Evolutionary conservation across 1,140 invertebrate genomes (phyloP).

Genomic region (Heliconius hermathena): DNA sequence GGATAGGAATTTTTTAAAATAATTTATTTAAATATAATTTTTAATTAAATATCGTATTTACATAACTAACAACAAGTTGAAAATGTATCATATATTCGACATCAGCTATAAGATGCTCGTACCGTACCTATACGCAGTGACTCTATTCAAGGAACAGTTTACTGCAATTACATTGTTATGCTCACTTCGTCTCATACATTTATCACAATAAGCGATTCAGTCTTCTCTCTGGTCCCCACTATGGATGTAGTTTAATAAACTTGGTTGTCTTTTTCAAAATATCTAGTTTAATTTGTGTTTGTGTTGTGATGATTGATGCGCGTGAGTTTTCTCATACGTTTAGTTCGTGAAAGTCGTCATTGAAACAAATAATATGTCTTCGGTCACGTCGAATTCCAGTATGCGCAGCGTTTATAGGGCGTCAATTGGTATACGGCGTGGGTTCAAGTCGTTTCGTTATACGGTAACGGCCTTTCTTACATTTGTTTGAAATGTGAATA

Average conservation of each 20-base stretch:
- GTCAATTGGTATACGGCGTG: constrained; percentile 73
- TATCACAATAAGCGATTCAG: constrained; percentile 73
- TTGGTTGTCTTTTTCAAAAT: constrained; percentile 43
- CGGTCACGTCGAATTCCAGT: constrained; percentile 75
- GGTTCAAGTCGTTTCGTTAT: constrained; percentile 77
- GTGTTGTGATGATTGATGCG: constrained; percentile 60
- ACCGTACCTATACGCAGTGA: constrained; percentile 57
- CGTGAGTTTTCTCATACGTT: constrained; percentile 37
- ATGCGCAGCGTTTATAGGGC: constrained; percentile 75
- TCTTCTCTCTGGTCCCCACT: constrained; percentile 66
- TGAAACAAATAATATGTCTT: constrained; percentile 71
- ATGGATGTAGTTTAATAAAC: constrained; percentile 65
- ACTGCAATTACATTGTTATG: constrained; percentile 80
- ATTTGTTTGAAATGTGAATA: background rate
- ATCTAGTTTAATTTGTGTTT: constrained; percentile 45
- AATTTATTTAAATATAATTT: background rate
- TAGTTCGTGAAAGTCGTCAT: constrained; percentile 33
- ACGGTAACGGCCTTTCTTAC: constrained; percentile 55
- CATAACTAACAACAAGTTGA: background rate
- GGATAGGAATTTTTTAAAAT: background rate
- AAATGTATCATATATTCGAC: background rate
- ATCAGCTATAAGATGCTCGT: constrained; percentile 43
- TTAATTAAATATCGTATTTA: background rate
- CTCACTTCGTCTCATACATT: constrained; percentile 74
- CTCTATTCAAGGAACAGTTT: constrained; percentile 80